Evolutionary conservation across 2,888 invertebrate genomes (phyloP).

Genomic region (Apocheima hispidaria): DNA sequence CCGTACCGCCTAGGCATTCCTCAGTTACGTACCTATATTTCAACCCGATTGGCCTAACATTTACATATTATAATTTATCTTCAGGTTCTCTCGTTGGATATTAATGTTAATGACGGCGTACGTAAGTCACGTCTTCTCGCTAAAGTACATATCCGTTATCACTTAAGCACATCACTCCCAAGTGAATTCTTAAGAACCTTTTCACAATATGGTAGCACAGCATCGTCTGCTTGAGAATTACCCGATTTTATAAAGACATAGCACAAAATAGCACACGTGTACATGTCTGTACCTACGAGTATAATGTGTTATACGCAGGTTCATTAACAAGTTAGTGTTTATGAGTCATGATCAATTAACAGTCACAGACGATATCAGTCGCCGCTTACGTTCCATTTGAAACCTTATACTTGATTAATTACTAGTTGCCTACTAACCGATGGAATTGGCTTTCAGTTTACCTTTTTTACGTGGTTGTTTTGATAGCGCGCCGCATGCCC

Average conservation of each 20-base stretch:
- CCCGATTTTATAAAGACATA: no score
- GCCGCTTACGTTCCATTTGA: slow-evolving; percentile 39
- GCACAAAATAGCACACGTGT: neutral
- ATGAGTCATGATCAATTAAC: slow-evolving; percentile 47
- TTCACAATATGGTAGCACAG: neutral
- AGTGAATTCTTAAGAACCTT: neutral
- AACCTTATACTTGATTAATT: slow-evolving; percentile 34
- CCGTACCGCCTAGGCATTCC: neutral
- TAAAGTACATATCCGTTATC: slow-evolving; percentile 33
- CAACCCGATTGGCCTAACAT: neutral
- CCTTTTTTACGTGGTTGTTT: slow-evolving; percentile 32
- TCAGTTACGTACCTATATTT: slow-evolving; percentile 7
- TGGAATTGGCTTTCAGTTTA: slow-evolving; percentile 24
- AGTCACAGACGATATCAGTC: slow-evolving; percentile 32
- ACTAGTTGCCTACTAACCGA: slow-evolving; percentile 31
- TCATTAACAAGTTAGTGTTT: slow-evolving; percentile 38
- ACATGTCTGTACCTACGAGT: no score
- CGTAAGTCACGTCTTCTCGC: slow-evolving; percentile 34
- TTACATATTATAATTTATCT: slow-evolving; percentile 19
- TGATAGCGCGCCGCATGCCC: slow-evolving; percentile 15
- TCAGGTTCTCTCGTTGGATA: slow-evolving; percentile 14
- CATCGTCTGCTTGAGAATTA: neutral
- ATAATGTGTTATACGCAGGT: slow-evolving; percentile 19
- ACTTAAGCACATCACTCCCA: neutral
- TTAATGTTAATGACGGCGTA: slow-evolving; percentile 28